These are phyloP conservation scores for Drosophila elegans DNA, from an alignment of 1,140 invertebrate genomes.

Conservation along the genomic window DNA sequence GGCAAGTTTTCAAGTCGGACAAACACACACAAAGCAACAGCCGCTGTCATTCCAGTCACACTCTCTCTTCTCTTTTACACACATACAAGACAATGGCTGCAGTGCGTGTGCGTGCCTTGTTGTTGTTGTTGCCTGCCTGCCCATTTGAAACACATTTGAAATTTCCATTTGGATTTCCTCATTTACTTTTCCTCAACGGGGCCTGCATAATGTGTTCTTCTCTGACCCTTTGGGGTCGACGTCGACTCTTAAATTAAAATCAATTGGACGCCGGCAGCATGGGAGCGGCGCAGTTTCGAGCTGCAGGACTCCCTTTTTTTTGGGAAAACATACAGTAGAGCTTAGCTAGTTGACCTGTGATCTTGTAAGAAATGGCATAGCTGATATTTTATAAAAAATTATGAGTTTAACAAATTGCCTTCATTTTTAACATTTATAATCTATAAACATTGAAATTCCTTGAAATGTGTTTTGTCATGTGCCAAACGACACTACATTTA, in stretches of 20 bases:
- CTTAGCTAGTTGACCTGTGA: background rate
- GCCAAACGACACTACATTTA: too few species aligned
- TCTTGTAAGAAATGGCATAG: background rate
- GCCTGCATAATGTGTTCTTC: conserved; percentile 70
- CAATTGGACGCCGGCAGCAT: conserved; percentile 49
- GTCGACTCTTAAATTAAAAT: conserved; percentile 78
- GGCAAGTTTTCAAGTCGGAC: conserved; percentile 66
- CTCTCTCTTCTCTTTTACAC: conserved; percentile 4
- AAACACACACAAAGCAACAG: conserved; percentile 15
- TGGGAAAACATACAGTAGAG: conserved; percentile 2
- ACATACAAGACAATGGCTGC: background rate
- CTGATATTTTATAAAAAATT: too few species aligned
- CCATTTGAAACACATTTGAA: conserved; percentile 80
- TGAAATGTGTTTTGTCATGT: too few species aligned
- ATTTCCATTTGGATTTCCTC: conserved; percentile 80
- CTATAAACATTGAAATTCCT: too few species aligned
- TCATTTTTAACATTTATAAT: too few species aligned
- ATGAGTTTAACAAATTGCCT: too few species aligned
- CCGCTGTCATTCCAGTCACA: conserved; percentile 21
- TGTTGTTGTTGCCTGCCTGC: conserved; percentile 46
- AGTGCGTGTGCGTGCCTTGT: conserved; percentile 48
- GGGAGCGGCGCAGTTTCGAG: conserved; percentile 7
- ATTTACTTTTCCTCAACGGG: conserved; percentile 62
- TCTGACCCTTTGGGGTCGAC: conserved; percentile 72
- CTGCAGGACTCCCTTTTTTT: conserved; percentile 8